Evolutionary conservation across 2,888 invertebrate species (phyloP).

Genomic region (Nezara viridula): DNA sequence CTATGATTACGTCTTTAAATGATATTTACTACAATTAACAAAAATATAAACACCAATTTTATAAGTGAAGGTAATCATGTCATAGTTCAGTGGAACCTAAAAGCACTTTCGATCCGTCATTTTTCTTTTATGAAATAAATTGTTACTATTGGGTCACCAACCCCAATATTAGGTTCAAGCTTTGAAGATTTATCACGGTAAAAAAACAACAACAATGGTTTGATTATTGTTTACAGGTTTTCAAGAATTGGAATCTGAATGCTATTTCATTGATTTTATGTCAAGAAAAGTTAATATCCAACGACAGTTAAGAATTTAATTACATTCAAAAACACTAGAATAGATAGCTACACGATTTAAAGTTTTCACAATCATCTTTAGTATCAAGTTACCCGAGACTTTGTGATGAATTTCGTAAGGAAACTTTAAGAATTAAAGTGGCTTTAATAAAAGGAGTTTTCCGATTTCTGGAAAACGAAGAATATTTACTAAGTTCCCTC

Average conservation of each 20-base stretch:
- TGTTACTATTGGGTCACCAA: neutral
- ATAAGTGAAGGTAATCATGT: neutral
- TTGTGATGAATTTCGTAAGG: neutral
- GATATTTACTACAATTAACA: neutral
- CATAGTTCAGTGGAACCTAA: neutral
- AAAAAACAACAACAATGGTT: too few species aligned
- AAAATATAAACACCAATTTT: neutral
- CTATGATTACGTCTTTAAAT: neutral
- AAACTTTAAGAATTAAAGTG: neutral
- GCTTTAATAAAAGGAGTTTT: constrained; percentile 29
- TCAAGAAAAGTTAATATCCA: too few species aligned
- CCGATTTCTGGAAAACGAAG: neutral
- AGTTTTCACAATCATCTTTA: neutral
- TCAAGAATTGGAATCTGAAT: too few species aligned
- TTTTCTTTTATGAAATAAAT: neutral
- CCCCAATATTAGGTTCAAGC: neutral
- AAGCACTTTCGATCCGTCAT: neutral
- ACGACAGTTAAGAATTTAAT: neutral
- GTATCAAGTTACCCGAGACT: neutral
- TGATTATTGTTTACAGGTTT: too few species aligned
- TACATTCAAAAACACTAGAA: neutral
- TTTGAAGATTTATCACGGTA: neutral
- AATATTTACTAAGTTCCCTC: neutral
- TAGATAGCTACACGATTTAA: neutral
- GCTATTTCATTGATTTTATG: too few species aligned